Evolutionary conservation across 1,140 invertebrate genomes (phyloP), one percentile per base, ranked within the genome.

Genomic region (Zelostemma sp.): DNA sequence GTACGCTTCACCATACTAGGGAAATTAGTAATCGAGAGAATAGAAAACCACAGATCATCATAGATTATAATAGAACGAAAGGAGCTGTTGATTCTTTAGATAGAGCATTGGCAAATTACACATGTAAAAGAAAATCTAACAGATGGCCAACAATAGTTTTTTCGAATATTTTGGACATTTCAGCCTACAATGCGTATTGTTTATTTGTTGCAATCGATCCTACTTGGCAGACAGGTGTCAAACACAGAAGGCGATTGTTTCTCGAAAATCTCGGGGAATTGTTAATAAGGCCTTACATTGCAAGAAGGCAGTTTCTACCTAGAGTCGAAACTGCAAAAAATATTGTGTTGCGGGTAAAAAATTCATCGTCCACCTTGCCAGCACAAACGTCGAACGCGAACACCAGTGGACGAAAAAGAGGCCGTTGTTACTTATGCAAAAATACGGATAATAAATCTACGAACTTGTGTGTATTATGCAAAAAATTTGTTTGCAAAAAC

Each of bases 61-160:
- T n/a, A n/a, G n/a, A n/a, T n/a, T n/a, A n/a, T n/a, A n/a, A n/a
- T n/a, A n/a, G n/a, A n/a, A 53, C 51, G 1, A 45, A 43, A 28
- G 40, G 40, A 28, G 21, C 14, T 28, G 40, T 45, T n/a, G 51
- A 55, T 55, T 35, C 38, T 19, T 55, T 55, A 14, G 51, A 55
- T 6, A 45, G 40, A 28, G 40, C 38, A 45, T 21, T 54, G 6
- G 50, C 18, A 15, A 54, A 54, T 54, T 55, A 55, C 31, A 55
- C 21, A 15, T 55, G 40, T 17, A 55, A 28, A 28, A 45, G 50
- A 25, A 54, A 38, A 54, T 38, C 50, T 1, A 41, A 54, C 14
- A 25, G 35, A 25, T 54, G 50, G 50, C 38, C 50, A 53, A 53
- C n/a, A n/a, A n/a, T n/a, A n/a, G n/a, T n/a, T n/a, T n/a, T n/a